Evolutionary conservation across 2,113 vertebrate genomes (phyloP).

Genomic region (Trochalopteron elliotii): DNA sequence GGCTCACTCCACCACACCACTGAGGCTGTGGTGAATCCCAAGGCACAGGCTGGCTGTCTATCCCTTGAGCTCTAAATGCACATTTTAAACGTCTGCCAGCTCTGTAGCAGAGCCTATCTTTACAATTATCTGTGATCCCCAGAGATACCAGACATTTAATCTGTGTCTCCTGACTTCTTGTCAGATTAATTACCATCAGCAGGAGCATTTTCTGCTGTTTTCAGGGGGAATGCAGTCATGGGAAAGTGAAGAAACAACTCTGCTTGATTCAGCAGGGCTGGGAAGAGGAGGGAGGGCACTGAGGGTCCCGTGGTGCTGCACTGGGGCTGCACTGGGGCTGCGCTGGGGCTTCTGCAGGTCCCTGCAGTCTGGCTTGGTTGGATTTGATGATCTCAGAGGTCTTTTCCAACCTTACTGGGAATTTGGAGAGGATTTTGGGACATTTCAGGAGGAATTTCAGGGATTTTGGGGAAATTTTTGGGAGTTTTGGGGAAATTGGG

Average conservation of each 20-base stretch:
- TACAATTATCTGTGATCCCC: background rate
- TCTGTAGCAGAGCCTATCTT: background rate
- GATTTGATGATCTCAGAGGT: background rate
- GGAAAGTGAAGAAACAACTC: background rate
- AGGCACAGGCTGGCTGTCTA: background rate
- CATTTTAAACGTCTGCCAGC: background rate
- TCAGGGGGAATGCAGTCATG: background rate
- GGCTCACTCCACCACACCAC: background rate
- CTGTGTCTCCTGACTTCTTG: conserved; percentile 41
- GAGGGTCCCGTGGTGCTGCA: too few relatives aligned
- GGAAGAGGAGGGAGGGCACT: background rate
- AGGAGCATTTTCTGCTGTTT: conserved; percentile 14
- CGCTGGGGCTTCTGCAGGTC: background rate
- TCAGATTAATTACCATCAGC: conserved; percentile 32
- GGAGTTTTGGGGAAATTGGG: too few relatives aligned
- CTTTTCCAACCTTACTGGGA: background rate
- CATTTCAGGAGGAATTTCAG: too few relatives aligned
- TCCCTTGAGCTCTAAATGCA: background rate
- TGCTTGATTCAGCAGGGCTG: background rate
- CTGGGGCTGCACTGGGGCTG: fast-evolving
- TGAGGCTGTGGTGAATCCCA: background rate
- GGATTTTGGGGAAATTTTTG: too few relatives aligned
- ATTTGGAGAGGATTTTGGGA: too few relatives aligned
- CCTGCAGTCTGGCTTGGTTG: background rate
- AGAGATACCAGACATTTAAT: background rate